Base-by-base conservation (phyloP, 2,113 vertebrate genomes). In the Sapajus apella region DNA sequence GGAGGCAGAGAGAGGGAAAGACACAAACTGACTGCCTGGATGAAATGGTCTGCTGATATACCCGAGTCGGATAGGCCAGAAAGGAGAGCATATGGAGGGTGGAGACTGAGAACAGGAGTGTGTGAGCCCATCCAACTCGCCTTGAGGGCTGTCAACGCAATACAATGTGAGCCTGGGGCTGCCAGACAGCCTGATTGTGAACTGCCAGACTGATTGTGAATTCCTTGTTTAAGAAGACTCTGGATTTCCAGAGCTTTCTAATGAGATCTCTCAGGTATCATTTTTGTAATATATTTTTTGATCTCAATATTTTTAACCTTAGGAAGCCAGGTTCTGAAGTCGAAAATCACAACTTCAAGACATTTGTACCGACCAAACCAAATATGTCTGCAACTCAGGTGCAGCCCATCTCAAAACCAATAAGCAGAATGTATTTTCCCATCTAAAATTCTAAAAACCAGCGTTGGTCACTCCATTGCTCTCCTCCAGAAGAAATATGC, bases 21-120 rank as follows among this genome's bases (percentile, higher is more conserved):
- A 8, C 16, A 30, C 52, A 35, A 37, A 90, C 25, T 12, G 13
- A 37, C 30, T 70, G 45, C 8, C 32, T 40, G 4, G 21, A 43
- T 23, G 50, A 45, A 68, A 81, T 21, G 43, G 13, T 50, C 66
- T 75, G 30, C 3, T 52, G 61, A 58, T 7, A 11, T 30, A 27
- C 6, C 55, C 3, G 52, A 75, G 35, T 18, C 35, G 8, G 20
- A 12, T 27, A 70, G 35, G 11, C n/a, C 56, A 52, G 18, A 43
- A 6, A 30, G 12, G 11, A 76, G 40, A 20, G 2, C 30, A 37
- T 17, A 75, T 10, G 32, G 21, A 58, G 18, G 25, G 10, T n/a
- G 12, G 16, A 40, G 43, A 20, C 6, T 2, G 40, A 72, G 12
- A 8, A n/a, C 5, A 81, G 14, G 2, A 21, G 1, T 1, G 0